Base-by-base conservation (phyloP, 2,797 vertebrate species). In the Anableps anableps region DNA sequence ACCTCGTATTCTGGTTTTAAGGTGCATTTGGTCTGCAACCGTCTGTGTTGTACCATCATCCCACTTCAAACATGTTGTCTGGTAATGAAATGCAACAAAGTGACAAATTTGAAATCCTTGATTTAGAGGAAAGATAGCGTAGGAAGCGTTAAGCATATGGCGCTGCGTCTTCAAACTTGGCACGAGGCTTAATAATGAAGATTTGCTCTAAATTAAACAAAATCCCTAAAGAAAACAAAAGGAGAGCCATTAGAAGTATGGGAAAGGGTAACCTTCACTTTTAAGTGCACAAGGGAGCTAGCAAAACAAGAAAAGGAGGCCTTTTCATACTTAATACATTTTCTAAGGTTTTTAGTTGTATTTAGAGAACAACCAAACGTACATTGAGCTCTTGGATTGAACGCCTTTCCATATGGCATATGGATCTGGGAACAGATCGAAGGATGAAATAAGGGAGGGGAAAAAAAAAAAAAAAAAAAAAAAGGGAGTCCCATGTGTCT, bases 261-360 rank as follows among this genome's bases (percentile, higher is more conserved):
- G 85, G 84, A 74, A 89, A 91, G 14, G 88, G 84, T 95, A 94
- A 95, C 96, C 95, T 96, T 94, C 85, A 94, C 93, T 95, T 94
- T 94, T 88, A 94, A 94, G 91, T 86, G 90, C 91, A 91, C 92
- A 85, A 80, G 91, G 90, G 93, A 95, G 86, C 47, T 77, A 88
- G 90, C 80, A 51, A 86, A 88, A 93, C 82, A 86, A 91, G 90
- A 90, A 87, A 84, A 66, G 80, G 82, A 74, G 83, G 79, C 82
- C 85, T 93, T 89, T 92, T 85, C 21, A 60, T 68, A 50, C 43
- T 53, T 47, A 47, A 26, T 91, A 86, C 90, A 84, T 92, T 90
- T 88, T 91, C 17, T 47, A 48, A 47, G 60, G 91, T 83, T 87
- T 86, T 82, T 80, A 36, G 84, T 83, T 82, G 89, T 85, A 84